Evolutionary conservation across 2,797 vertebrate species (phyloP).

Genomic region (Miichthys miiuy): DNA sequence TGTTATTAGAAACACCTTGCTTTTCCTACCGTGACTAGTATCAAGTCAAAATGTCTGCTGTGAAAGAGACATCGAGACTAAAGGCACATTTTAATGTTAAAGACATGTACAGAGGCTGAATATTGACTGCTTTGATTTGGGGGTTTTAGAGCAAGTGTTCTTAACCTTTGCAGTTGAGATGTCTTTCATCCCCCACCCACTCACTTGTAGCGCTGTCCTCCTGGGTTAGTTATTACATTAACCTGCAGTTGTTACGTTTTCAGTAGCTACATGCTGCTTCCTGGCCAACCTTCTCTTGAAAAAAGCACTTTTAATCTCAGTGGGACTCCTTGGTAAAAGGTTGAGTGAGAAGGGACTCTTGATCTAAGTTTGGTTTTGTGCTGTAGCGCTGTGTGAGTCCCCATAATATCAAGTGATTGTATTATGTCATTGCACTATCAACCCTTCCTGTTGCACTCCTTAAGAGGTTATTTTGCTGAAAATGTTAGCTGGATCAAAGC

Average conservation of each 20-base stretch:
- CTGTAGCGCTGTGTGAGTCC: background rate
- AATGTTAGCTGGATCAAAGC: background rate
- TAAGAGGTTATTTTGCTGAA: background rate
- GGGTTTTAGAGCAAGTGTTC: background rate
- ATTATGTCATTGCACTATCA: background rate
- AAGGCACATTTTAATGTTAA: background rate
- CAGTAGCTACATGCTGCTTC: slow-evolving; percentile 4
- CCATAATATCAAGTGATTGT: background rate
- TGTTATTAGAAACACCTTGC: background rate
- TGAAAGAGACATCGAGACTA: background rate
- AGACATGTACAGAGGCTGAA: background rate
- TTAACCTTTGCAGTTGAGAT: slow-evolving; percentile 7
- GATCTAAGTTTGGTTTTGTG: background rate
- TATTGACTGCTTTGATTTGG: background rate
- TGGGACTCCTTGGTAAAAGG: slow-evolving; percentile 19
- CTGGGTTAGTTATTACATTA: slow-evolving; percentile 4
- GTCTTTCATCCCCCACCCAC: slow-evolving; percentile 9
- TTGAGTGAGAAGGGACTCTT: slow-evolving; percentile 8
- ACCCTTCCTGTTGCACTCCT: background rate
- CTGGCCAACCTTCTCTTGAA: slow-evolving; percentile 3
- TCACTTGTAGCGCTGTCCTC: slow-evolving; percentile 8
- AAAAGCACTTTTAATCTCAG: slow-evolving; percentile 21
- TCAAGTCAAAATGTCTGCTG: background rate
- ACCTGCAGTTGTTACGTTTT: background rate
- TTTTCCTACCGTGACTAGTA: background rate